Percentiles rank a stretch among this genome's conserved stretches.
Evolutionary conservation across 2,797 vertebrate genomes (phyloP).

Genomic region (Potorous gilbertii): DNA sequence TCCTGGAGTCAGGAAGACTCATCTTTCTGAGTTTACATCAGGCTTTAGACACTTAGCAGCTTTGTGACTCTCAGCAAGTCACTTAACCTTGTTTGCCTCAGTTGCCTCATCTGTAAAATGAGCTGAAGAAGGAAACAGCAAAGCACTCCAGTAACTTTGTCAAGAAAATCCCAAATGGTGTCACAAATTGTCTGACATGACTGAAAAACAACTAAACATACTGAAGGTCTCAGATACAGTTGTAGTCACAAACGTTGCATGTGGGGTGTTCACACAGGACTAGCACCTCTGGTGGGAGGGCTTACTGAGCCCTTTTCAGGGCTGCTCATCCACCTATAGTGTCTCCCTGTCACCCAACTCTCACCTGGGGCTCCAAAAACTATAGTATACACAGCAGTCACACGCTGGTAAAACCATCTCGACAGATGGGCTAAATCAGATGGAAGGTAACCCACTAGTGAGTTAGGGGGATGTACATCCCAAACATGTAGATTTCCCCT

Average conservation of each 20-base stretch:
- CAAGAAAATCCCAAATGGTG: background rate
- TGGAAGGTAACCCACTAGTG: background rate
- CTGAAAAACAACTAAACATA: background rate
- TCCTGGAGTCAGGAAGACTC: no score
- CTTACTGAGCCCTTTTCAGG: background rate
- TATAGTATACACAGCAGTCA: background rate
- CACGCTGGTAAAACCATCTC: background rate
- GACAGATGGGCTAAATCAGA: background rate
- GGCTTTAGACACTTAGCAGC: no score
- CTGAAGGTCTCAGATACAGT: background rate
- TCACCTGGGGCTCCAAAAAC: background rate
- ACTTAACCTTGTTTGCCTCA: background rate
- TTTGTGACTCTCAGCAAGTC: no score
- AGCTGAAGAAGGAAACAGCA: background rate
- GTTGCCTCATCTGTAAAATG: background rate
- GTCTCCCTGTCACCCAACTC: background rate
- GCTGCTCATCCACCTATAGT: background rate
- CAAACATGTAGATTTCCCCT: background rate
- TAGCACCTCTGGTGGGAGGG: background rate
- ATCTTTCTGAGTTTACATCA: no score
- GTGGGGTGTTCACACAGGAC: background rate
- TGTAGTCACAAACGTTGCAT: background rate
- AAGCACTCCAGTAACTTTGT: background rate
- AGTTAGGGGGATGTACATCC: background rate
- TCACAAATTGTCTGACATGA: background rate